Percentiles rank a stretch among this genome's conserved stretches.
Evolutionary conservation across 2,888 invertebrate species (phyloP).

Genomic region (Myopa testacea): DNA sequence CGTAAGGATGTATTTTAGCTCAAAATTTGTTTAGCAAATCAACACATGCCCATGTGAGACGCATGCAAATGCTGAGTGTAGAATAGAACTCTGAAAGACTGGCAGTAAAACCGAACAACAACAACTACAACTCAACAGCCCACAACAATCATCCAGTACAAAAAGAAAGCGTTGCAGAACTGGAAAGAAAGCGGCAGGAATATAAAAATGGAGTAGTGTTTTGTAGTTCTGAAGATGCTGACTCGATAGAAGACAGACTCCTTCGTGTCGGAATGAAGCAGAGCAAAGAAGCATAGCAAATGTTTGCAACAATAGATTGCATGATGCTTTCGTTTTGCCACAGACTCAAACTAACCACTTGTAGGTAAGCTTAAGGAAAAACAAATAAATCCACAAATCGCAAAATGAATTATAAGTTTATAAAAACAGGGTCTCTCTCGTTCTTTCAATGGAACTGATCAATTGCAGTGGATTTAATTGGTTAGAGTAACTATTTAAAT

Average conservation of each 20-base stretch:
- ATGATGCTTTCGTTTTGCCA: not conserved
- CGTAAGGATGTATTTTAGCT: constrained; percentile 6
- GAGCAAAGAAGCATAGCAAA: constrained; percentile 30
- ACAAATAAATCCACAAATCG: not conserved
- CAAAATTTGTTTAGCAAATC: constrained; percentile 43
- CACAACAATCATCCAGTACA: not conserved
- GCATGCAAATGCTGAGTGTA: constrained; percentile 20
- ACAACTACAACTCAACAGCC: constrained; percentile 22
- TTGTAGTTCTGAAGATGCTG: constrained; percentile 30
- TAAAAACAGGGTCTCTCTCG: too few relatives aligned
- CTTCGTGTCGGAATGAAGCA: not conserved
- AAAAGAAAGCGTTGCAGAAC: not conserved
- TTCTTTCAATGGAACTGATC: too few relatives aligned
- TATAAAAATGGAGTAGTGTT: not conserved
- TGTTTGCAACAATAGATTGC: constrained; percentile 17
- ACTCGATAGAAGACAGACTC: constrained; percentile 12
- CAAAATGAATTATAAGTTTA: not conserved
- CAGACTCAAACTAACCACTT: not conserved
- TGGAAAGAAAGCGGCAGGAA: not conserved
- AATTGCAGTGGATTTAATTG: too few relatives aligned
- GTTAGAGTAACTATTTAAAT: too few relatives aligned
- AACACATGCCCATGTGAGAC: constrained; percentile 35
- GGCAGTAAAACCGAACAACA: constrained; percentile 27
- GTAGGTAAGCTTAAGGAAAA: not conserved
- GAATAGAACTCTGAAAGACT: constrained; percentile 24